These are phyloP conservation scores for Sebastes miniatus DNA, from an alignment of 2,797 vertebrate genomes.

Conservation along the genomic window DNA sequence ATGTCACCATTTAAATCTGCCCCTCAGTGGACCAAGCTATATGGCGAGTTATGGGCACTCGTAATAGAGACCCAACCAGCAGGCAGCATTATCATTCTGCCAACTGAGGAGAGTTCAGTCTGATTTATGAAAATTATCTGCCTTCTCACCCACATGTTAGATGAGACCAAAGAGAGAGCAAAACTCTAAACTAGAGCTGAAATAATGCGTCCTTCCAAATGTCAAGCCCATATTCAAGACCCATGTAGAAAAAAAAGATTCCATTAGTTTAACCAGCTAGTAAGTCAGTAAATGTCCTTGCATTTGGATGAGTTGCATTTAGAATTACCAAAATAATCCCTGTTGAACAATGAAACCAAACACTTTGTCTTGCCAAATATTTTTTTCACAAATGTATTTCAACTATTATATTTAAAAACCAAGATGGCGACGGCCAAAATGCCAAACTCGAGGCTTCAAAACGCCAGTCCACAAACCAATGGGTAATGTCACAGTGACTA, in stretches of 20 bases:
- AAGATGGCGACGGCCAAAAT: too few relatives aligned
- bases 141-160: neutral
- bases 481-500: too few relatives aligned
- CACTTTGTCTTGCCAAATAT: neutral
- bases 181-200: neutral
- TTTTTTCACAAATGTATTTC: neutral
- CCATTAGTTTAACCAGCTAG: neutral
- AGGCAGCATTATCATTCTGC: slow-evolving; percentile 15
- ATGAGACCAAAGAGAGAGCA: neutral
- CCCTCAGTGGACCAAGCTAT: neutral
- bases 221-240: neutral
- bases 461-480: too few relatives aligned
- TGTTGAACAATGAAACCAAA: too few relatives aligned
- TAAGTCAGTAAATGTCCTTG: neutral
- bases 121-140: slow-evolving; percentile 9
- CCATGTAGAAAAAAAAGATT: neutral
- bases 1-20: slow-evolving; percentile 15
- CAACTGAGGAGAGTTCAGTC: neutral
- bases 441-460: too few relatives aligned
- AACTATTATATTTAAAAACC: too few relatives aligned
- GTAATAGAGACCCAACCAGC: neutral
- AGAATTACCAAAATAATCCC: neutral
- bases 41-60: neutral
- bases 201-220: neutral
- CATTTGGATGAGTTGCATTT: neutral